Evolutionary conservation across 92 coral and sea anemone genomes (phyloP), one percentile per base, ranked within the genome.

Genomic region (Palythoa heliodiscus): DNA sequence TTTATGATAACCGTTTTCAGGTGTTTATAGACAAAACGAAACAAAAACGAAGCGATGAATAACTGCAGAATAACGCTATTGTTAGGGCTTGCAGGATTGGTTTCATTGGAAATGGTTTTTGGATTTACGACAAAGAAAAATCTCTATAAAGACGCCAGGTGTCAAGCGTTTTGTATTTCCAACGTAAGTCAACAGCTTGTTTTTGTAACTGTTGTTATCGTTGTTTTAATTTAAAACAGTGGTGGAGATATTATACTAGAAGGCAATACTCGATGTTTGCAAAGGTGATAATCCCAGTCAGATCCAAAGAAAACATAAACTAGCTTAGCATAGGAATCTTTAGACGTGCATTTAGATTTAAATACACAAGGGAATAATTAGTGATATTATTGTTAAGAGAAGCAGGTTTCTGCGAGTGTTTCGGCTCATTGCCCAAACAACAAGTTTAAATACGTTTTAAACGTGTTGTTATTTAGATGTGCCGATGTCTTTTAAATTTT

Each of bases 81-180:
- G 22, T 17, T 75, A 17, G 7, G 80, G 47, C 20, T 29, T 75
- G 20, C 11, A 7, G 58, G 6, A 23, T 12, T 75, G 19, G 66
- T 57, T 13, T 11, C 50, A 23, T n/a, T 24, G 17, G 50, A 75
- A 24, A 7, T 48, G 60, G 84, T 20, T 4, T 80, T 16, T 52
- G 55, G 58, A 1, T 22, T 58, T 43, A 47, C 63, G 63, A 24
- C 73, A 43, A 48, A 80, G 40, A 48, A 8, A 50, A 54, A 76
- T 25, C 20, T 66, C n/a, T 80, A 80, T 22, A 80, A 47, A 47
- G 73, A 25, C 14, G 84, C 84, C 6, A 66, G 84, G 43, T 80
- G 84, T 43, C 84, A 80, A 19, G 84, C 84, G 70, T 80, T 66
- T 19, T 80, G 84, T 66, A 47, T 22, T 66, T 64, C 84, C 29